phyloP scores from a whole-genome alignment of 2,113 vertebrate species.

The Cinclus mexicanus region DNA sequence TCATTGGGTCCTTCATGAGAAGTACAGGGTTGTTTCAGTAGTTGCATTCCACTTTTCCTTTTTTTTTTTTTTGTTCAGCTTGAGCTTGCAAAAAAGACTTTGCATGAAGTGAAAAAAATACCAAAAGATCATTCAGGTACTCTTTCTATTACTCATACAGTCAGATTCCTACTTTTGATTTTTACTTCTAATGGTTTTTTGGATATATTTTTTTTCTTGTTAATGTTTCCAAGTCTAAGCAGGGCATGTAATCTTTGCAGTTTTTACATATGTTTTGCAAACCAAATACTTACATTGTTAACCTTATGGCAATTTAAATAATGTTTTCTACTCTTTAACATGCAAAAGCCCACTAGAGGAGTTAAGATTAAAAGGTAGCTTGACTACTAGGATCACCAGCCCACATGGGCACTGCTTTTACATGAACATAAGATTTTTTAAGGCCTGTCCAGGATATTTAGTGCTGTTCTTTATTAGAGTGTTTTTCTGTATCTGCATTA shows the following conservation, averaged over 20 bases:
- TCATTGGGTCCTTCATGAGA: background rate
- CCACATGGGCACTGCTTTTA: background rate
- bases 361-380: background rate
- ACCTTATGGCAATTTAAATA: conserved; percentile 10
- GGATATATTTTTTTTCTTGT: background rate
- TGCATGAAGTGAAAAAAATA: background rate
- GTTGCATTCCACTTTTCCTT: background rate
- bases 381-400: background rate
- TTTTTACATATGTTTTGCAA: background rate
- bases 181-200: background rate
- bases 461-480: background rate
- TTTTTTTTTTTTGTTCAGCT: background rate
- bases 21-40: background rate
- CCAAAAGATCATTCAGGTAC: background rate
- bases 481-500: background rate
- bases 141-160: background rate
- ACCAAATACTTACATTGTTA: background rate
- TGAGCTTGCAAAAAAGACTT: background rate
- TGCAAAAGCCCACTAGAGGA: background rate
- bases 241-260: background rate
- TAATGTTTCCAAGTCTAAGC: background rate
- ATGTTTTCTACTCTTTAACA: background rate
- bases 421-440: background rate
- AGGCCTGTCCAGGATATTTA: background rate
- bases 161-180: background rate